Evolutionary conservation across 1,140 invertebrate species (phyloP), one percentile per base, ranked within the genome.

Genomic region (Pseudoatta argentina): DNA sequence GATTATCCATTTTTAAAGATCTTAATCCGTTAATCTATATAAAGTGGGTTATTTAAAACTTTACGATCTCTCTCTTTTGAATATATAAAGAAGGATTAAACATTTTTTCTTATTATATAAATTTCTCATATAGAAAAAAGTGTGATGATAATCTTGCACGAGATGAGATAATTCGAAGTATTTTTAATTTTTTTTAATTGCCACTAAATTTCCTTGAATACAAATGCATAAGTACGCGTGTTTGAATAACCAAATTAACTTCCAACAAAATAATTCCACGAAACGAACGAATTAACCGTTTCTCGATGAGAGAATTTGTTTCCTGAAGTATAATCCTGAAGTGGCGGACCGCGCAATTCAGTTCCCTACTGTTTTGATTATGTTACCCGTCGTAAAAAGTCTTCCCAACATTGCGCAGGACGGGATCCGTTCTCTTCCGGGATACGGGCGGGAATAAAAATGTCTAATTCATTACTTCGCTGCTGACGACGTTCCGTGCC

Each of bases 401-500:
- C 27, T 55, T 24, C 2, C 34, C 1, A 27, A 69, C 53, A 63
- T 75, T 48, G 69, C 8, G 76, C n/a, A 55, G 86, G 67, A 34
- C 16, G 57, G 12, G 75, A 63, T 24, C 12, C 44, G 21, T n/a
- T 8, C 57, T 27, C 14, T 21, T 78, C 14, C 14, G 57, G 75
- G 66, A 82, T 75, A 59, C 86, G 39, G 12, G 7, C 44, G 44
- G 69, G 51, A 55, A 82, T 69, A 88, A 89, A 77, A 88, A 88
- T 63, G 48, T 61, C 87, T 67, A 44, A 44, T 44, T 44, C 39
- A 44, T 1, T 44, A 79, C 76, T 85, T 86, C 78, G 63, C 57
- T 39, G 51, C 3, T 30, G 75, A 18, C n/a, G 53, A n/a, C 30
- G 30, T 34, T 5, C 53, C 39, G 10, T 51, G 18, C 67, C 12